Conservation (phyloP, 2,797 vertebrate genomes). For the Lacerta bilineata region DNA sequence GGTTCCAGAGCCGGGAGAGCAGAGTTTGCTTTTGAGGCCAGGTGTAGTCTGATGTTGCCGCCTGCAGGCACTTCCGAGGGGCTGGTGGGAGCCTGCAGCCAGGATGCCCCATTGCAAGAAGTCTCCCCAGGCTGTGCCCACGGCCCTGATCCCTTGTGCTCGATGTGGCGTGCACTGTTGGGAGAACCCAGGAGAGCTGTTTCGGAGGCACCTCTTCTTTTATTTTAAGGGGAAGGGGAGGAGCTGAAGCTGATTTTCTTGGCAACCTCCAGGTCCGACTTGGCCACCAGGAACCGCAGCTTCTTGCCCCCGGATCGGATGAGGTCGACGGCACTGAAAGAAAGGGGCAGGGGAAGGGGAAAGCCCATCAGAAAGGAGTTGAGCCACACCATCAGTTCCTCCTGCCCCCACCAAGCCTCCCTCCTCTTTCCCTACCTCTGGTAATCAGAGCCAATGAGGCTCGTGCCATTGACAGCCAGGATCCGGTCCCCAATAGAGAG, state of each 20-base stretch:
- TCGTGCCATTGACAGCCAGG: constrained; percentile 94
- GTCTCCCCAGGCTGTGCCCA: not conserved
- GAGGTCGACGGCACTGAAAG: constrained; percentile 91
- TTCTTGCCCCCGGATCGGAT: constrained; percentile 92
- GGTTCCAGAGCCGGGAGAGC: not conserved
- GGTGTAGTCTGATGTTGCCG: not conserved
- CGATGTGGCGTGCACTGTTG: not conserved
- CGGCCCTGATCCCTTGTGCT: not conserved
- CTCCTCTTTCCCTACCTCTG: constrained; percentile 84
- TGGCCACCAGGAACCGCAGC: constrained; percentile 94
- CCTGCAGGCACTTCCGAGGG: not conserved
- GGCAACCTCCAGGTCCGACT: constrained; percentile 90
- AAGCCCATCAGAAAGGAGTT: not conserved
- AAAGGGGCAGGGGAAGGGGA: not conserved
- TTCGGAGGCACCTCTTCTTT: constrained; percentile 14
- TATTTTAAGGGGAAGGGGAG: constrained; percentile 86
- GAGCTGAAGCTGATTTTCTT: constrained; percentile 91
- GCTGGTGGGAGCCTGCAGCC: not conserved
- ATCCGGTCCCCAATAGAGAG: constrained; percentile 94
- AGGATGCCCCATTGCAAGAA: not conserved
- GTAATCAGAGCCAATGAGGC: constrained; percentile 93
- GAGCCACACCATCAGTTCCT: no score
- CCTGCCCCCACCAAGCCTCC: no score
- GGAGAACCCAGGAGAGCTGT: constrained; percentile 24
- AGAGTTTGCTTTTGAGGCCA: not conserved